Conservation (phyloP, 2,797 vertebrate species). For the Dendrocincla tyrannina region DNA sequence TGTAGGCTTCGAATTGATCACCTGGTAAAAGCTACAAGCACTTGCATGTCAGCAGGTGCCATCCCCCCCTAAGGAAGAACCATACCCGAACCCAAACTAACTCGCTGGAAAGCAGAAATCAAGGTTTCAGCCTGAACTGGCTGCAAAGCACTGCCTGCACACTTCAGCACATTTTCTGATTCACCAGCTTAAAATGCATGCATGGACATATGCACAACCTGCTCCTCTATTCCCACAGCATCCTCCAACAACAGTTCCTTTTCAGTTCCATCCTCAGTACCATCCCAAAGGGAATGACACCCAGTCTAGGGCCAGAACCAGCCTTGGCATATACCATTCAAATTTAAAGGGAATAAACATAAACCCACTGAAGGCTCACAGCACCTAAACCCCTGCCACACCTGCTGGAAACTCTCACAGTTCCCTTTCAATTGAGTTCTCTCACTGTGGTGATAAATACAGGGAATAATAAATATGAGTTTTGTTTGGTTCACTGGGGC, state of each 20-base stretch:
- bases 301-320: not conserved
- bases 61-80: not conserved
- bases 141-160: not conserved
- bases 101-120: not conserved
- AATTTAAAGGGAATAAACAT: not conserved
- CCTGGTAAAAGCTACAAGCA: not conserved
- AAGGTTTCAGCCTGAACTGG: not conserved
- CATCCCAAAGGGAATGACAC: not conserved
- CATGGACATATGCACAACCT: not conserved
- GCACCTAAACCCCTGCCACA: not conserved
- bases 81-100: not conserved
- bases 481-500: conserved; percentile 39
- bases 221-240: not conserved
- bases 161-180: not conserved
- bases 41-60: not conserved
- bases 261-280: not conserved
- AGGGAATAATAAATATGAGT: conserved; percentile 28
- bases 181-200: not conserved
- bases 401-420: not conserved
- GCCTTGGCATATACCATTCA: not conserved
- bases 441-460: conserved; percentile 18
- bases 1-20: not conserved
- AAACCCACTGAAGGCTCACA: not conserved
- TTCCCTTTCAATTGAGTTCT: not conserved
- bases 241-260: not conserved